phyloP scores from a whole-genome alignment of 1,140 invertebrate species.

The Diorhabda elongata region DNA sequence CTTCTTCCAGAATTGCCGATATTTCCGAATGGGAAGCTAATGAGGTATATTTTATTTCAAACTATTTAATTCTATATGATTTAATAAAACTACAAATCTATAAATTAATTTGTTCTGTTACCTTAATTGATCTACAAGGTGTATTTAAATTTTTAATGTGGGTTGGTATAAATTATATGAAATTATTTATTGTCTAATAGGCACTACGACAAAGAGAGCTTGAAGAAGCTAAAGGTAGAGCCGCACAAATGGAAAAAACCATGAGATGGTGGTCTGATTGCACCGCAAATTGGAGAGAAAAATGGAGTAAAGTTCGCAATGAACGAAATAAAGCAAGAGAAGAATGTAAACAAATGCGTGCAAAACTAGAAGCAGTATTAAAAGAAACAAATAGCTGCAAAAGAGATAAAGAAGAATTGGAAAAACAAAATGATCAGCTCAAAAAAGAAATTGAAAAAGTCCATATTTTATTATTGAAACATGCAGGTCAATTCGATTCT shows the following conservation, averaged over 20 bases:
- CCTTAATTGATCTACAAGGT: too few species aligned
- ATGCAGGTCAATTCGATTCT: constrained; percentile 62
- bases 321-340: constrained; percentile 84
- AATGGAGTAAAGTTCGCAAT: constrained; percentile 90
- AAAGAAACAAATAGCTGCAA: constrained; percentile 75
- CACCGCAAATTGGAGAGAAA: constrained; percentile 88
- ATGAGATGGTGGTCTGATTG: constrained; percentile 97
- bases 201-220: constrained; percentile 73
- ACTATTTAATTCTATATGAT: constrained; percentile 1
- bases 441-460: constrained; percentile 77
- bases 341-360: constrained; percentile 75
- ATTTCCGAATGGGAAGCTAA: constrained; percentile 65
- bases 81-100: too few species aligned
- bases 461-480: constrained; percentile 62
- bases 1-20: constrained; percentile 55
- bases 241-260: constrained; percentile 97
- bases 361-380: constrained; percentile 70
- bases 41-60: constrained; percentile 50
- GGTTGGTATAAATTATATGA: too few species aligned
- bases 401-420: constrained; percentile 75
- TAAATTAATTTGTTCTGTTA: too few species aligned
- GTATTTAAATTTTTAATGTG: too few species aligned
- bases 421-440: constrained; percentile 74
- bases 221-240: constrained; percentile 84
- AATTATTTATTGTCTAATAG: constrained; percentile 40